These are phyloP conservation scores for Campylomormyrus numenius DNA, from an alignment of 2,113 vertebrate genomes.

Conservation along the genomic window DNA sequence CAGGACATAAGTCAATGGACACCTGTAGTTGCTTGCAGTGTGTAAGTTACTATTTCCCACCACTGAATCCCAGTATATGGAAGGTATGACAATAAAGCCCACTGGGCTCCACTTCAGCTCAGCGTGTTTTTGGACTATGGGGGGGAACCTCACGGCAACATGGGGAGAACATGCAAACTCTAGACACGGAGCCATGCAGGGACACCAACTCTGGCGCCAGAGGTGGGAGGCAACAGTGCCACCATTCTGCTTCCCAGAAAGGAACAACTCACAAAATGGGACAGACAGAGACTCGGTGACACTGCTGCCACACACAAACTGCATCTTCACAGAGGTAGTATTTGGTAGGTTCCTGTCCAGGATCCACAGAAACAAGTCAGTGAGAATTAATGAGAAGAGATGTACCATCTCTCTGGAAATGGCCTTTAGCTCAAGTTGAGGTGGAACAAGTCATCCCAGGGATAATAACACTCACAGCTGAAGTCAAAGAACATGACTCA, in stretches of 20 bases:
- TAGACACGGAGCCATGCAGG: background rate
- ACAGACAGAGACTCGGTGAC: background rate
- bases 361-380: background rate
- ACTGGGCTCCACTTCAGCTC: background rate
- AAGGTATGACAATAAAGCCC: background rate
- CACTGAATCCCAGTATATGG: background rate
- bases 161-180: background rate
- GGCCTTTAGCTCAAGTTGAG: background rate
- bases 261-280: background rate
- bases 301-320: background rate
- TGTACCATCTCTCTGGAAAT: conserved; percentile 1
- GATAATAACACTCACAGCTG: background rate
- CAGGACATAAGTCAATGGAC: background rate
- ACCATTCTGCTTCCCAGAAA: background rate
- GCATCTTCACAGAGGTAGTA: background rate
- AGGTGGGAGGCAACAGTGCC: background rate
- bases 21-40: background rate
- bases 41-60: background rate
- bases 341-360: background rate
- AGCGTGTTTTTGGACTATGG: background rate
- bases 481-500: conserved; percentile 9
- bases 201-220: background rate
- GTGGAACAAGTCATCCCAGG: background rate
- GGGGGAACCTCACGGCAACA: background rate
- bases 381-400: background rate